These are phyloP conservation scores for Syndactyla subalaris DNA, from an alignment of 2,797 vertebrate genomes.

Conservation along the genomic window DNA sequence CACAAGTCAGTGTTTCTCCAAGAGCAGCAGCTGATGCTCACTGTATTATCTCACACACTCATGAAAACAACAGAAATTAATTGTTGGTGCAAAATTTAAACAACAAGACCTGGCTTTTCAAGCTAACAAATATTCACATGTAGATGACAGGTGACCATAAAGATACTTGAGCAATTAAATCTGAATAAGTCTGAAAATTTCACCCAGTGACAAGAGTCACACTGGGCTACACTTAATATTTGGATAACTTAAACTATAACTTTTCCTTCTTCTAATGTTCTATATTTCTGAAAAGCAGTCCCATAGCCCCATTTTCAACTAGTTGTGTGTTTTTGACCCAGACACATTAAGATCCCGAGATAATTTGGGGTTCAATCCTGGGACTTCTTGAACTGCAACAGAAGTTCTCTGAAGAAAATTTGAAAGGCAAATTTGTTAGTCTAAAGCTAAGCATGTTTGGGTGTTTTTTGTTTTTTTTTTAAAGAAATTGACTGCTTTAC, in stretches of 20 bases:
- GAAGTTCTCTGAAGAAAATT: not conserved
- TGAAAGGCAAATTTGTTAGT: slow-evolving; percentile 1
- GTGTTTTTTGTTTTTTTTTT: too few relatives aligned
- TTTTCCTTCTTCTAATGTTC: not conserved
- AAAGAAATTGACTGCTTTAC: slow-evolving; percentile 32
- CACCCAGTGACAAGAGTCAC: not conserved
- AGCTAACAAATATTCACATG: not conserved
- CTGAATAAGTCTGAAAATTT: not conserved
- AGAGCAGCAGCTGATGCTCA: not conserved
- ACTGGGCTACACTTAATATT: not conserved
- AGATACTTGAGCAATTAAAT: not conserved
- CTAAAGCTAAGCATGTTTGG: not conserved
- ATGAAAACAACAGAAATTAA: not conserved
- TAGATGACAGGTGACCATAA: not conserved
- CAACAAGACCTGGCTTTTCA: not conserved
- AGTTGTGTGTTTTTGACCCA: not conserved
- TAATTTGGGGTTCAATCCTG: not conserved
- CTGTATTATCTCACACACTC: not conserved
- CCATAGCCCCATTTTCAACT: not conserved
- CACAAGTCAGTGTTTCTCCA: not conserved
- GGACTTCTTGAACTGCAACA: not conserved
- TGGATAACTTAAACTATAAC: not conserved
- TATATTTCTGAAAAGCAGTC: not conserved
- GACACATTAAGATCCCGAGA: not conserved
- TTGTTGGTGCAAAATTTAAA: not conserved